Percentiles rank a stretch among this genome's conserved stretches.
Conservation (phyloP, 2,113 vertebrate genomes). For the Ceyx cyanopectus region DNA sequence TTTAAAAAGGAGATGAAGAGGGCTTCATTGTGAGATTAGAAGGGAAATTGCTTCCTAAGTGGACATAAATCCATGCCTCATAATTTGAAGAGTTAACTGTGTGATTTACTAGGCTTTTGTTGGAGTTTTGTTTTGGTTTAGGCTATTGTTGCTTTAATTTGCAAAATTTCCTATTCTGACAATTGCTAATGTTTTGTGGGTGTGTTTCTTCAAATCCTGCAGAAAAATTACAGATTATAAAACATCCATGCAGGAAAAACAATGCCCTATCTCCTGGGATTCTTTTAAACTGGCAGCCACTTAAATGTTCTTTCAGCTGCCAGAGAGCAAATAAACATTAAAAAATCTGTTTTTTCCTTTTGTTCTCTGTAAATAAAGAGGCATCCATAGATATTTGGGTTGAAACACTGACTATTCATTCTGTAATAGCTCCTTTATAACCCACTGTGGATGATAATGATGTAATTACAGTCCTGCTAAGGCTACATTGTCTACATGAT, state of each 20-base stretch:
- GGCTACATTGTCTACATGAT: constrained; percentile 63
- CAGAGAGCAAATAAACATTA: constrained; percentile 2
- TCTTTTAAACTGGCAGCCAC: constrained; percentile 2
- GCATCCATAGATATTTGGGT: background rate
- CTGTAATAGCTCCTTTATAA: constrained; percentile 57
- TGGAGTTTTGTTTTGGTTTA: background rate
- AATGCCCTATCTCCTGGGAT: background rate
- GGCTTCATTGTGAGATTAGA: background rate
- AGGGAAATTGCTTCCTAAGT: background rate
- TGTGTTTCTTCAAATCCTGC: background rate
- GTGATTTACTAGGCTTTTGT: background rate
- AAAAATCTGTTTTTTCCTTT: background rate
- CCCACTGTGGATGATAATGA: constrained; percentile 58
- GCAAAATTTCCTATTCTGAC: background rate
- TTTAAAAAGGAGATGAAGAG: background rate
- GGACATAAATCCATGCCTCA: background rate
- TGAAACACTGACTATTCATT: constrained; percentile 46
- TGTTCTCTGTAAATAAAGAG: constrained; percentile 54
- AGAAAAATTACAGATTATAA: background rate
- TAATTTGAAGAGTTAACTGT: background rate
- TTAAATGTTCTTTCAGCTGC: background rate
- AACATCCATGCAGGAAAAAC: background rate
- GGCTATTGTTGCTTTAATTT: background rate
- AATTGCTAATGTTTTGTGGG: background rate
- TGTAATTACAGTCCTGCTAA: constrained; percentile 67